Conservation (phyloP, 2,113 vertebrate genomes). For the Tychaedon coryphoeus region DNA sequence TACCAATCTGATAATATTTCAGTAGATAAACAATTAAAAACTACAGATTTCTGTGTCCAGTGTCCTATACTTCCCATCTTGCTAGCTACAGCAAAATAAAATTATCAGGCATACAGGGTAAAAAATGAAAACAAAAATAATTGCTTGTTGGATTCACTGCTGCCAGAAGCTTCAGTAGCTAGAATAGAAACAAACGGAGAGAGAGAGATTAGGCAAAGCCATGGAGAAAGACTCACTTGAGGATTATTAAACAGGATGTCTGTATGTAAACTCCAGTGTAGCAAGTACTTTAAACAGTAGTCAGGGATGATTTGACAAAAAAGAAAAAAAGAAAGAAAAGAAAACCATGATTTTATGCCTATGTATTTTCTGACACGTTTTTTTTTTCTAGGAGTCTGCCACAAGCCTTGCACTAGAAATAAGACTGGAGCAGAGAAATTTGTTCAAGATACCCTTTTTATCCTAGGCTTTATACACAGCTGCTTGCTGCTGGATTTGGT, state of each 20-base stretch:
- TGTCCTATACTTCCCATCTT: background rate
- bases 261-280: background rate
- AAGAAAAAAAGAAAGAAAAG: background rate
- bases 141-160: background rate
- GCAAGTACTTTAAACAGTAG: background rate
- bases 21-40: background rate
- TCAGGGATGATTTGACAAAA: background rate
- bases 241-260: background rate
- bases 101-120: background rate
- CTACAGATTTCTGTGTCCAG: background rate
- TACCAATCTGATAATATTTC: background rate
- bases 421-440: background rate
- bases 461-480: background rate
- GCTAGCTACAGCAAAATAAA: background rate
- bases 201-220: background rate
- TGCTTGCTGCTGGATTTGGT: background rate
- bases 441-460: background rate
- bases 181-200: background rate
- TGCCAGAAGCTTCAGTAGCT: background rate
- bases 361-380: background rate
- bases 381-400: background rate
- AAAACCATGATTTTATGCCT: background rate
- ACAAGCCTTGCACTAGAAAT: background rate
- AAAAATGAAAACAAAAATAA: background rate
- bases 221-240: background rate